Conservation (phyloP, 1,140 invertebrate species). For the Drosophila grimshawi region DNA sequence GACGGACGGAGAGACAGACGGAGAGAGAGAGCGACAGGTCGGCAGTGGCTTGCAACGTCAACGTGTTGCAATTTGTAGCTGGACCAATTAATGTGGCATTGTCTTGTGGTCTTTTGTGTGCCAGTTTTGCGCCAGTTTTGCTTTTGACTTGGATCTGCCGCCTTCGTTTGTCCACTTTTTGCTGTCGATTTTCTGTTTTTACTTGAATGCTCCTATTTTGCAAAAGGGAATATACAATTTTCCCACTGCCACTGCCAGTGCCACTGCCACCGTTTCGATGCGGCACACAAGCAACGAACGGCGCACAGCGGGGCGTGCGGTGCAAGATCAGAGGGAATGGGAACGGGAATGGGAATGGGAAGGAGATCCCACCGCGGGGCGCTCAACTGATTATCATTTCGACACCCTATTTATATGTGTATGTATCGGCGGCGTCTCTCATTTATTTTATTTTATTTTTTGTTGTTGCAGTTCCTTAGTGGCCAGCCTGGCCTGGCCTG, state of each 20-base stretch:
- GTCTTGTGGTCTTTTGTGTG: conserved; percentile 45
- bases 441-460: conserved; percentile 18
- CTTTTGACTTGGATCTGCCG: background rate
- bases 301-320: conserved; percentile 61
- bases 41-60: conserved; percentile 6
- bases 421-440: conserved; percentile 33
- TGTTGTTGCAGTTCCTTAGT: background rate
- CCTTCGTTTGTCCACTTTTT: conserved; percentile 15
- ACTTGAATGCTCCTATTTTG: conserved; percentile 15
- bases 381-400: conserved; percentile 72
- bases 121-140: conserved; percentile 8
- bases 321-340: conserved; percentile 54
- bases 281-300: conserved; percentile 10
- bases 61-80: conserved; percentile 55
- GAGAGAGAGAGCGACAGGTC: conserved; percentile 25
- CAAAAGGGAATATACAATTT: conserved; percentile 35
- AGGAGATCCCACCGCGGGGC: conserved; percentile 50
- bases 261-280: conserved; percentile 43
- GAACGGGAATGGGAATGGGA: background rate
- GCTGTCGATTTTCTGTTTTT: too few species aligned
- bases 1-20: background rate
- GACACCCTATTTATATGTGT: conserved; percentile 66
- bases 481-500: background rate
- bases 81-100: conserved; percentile 60
- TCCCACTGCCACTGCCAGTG: background rate